Evolutionary conservation across 2,113 vertebrate genomes (phyloP), one percentile per base, ranked within the genome.

Genomic region (Lampris incognitus): DNA sequence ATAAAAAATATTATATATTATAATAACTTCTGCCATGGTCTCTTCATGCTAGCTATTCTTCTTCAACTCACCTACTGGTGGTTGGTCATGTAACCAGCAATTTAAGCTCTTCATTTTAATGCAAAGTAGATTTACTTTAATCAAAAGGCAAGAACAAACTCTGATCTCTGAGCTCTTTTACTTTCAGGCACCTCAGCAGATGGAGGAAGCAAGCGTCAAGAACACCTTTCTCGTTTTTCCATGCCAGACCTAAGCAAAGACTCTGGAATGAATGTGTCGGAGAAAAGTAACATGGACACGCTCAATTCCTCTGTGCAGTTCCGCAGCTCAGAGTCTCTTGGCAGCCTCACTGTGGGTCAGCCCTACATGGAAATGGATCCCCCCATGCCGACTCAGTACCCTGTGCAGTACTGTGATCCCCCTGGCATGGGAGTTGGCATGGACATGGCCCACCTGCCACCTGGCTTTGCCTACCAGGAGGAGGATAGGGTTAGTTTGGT

Each of bases 231-330:
- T 59, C 94, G 96, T 10, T 99, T 99, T 85, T 99, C 98, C 10
- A 99, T 99, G 98, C 98, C 98, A 0, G 98, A 99, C 89, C 93
- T 99, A 83, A 99, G 98, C 94, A 99, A 99, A 91, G 98, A 99
- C 94, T 99, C 98, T 0, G 98, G 97, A 46, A 96, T 99, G 97
- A 99, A 98, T 0, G 80, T 97, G 76, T 98, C 97, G 0, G 97
- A 99, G 91, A 99, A 98, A 86, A 98, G 97, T 88, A 97, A 95
- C 91, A 95, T 97, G 95, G 96, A 95, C 51, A 97, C 97, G 0
- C 94, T 98, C 0, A 98, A 97, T 86, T 98, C 97, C 2, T 98
- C 97, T 0, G 85, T 94, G 84, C 97, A 97, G 62, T 98, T 98
- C 72, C 95, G 95, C 36, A 99, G 97, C 61, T 96, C 98, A 0